Evolutionary conservation across 2,888 invertebrate genomes (phyloP), one percentile per base, ranked within the genome.

Genomic region (Scrobipalpa costella): DNA sequence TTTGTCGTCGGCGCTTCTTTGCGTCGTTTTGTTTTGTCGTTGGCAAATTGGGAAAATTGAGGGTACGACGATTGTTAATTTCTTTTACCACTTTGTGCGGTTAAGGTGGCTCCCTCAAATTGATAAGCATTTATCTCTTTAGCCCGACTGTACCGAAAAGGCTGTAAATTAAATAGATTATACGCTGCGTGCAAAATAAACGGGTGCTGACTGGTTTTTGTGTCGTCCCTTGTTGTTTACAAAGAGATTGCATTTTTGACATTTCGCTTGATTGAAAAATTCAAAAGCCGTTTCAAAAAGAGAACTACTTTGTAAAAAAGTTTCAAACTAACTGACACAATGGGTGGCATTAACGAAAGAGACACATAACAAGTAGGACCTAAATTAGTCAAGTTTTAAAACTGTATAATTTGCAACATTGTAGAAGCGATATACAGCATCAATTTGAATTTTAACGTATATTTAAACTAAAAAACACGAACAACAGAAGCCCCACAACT

Each of bases 31-130:
- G 59, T 80, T 77, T 73, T 74, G 71, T 74, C 69, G 76, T 72
- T 79, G 80, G 83, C 83, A 85, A 86, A 85, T 86, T 87, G 81
- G 71, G 81, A 79, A 85, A 85, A 86, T 86, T 86, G 79, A 69
- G 66, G 68, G 69, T 66, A 67, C 62, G 64, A 66, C 71, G 71
- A 69, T 79, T 76, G 80, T 80, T 78, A 80, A 79, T 81, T 79
- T 74, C 72, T 74, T 73, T 72, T 76, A 73, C 72, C 73, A 79
- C 76, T 80, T 80, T 79, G 75, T 76, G 73, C 73, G 64, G 71
- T 77, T 75, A 75, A 76, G 67, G 73, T 73, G 73, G 70, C 73
- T 73, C 69, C 74, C 70, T 73, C 71, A 79, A 80, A 78, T 77
- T 81, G 78, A 80, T 80, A 81, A 78, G 74, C 77, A 77, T 74